Evolutionary conservation across 1,140 invertebrate species (phyloP).

Genomic region (Ceratitis capitata): DNA sequence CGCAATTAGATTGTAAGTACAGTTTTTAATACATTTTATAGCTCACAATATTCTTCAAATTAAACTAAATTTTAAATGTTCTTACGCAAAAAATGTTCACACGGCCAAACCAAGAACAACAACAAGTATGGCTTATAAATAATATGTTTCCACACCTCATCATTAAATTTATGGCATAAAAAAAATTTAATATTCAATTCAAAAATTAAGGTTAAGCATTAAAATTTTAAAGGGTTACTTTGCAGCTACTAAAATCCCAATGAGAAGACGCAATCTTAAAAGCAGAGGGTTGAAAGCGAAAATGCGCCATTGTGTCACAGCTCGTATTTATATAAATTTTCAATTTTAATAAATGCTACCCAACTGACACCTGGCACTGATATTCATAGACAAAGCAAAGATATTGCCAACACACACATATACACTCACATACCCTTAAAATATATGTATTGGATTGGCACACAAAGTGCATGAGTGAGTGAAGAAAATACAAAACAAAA

Average conservation of each 20-base stretch:
- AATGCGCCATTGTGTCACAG: conserved; percentile 5
- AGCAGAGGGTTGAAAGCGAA: neutral
- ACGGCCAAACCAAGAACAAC: too few species aligned
- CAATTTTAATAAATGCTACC: conserved; percentile 4
- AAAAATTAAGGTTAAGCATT: neutral
- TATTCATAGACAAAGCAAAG: conserved; percentile 10
- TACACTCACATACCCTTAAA: neutral
- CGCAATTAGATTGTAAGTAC: too few species aligned
- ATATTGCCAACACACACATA: neutral
- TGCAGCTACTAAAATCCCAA: neutral
- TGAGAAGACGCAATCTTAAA: neutral
- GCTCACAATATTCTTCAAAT: too few species aligned
- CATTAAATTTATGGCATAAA: too few species aligned
- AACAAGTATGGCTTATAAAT: too few species aligned
- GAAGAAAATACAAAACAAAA: neutral
- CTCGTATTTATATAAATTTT: too few species aligned
- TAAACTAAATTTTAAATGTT: too few species aligned
- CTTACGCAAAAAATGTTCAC: too few species aligned
- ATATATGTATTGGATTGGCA: too few species aligned
- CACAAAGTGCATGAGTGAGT: too few species aligned
- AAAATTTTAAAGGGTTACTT: neutral
- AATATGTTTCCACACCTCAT: too few species aligned
- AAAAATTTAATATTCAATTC: neutral
- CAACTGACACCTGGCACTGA: conserved; percentile 23
- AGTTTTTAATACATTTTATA: too few species aligned